Base-by-base conservation (phyloP, 2,797 vertebrate species). In the Pseudomugil gertrudae region DNA sequence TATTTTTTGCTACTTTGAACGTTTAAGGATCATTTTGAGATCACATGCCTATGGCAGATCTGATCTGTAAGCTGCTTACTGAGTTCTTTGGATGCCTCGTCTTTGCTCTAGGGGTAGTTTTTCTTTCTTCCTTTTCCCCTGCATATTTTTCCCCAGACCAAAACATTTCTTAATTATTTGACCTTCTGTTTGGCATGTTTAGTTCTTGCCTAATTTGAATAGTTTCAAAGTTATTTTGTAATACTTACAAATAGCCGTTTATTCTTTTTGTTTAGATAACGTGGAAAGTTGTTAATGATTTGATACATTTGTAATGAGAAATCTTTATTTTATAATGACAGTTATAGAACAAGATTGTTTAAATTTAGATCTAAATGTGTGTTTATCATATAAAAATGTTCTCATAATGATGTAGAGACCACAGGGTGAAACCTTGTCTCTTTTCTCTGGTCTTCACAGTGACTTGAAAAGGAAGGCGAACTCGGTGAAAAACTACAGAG, bases 391-490 rank as follows among this genome's bases (percentile, higher is more conserved):
- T 40, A 59, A 27, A 59, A 47, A 15, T 0, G 1, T 57, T 53
- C 26, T 24, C 10, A 17, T 30, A 48, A 19, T 66, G 13, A 43
- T 62, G 9, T 7, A 26, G 13, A 59, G 15, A 38, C 64, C 30
- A 40, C 14, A 14, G 50, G 19, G 24, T 64, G 24, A 38, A 69
- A 60, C 30, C 29, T 55, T 45, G 0, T 36, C 62, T 38, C 2
- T 70, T 50, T 64, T 72, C 30, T 79, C 40, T 78, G 59, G 3
- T 73, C 66, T 63, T 61, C 57, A 54, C 93, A 99, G 98, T 80
- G 96, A 98, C 67, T 89, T 99, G 88, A 96, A 95, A 65, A 93
- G 88, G 78, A 98, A 95, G 89, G 93, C 95, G 63, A 95, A 92
- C 48, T 87, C 91, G 13, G 92, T 96, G 84, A 94, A 96, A 82